Base-by-base conservation (phyloP, 2,113 vertebrate genomes). In the Ophiodon elongatus region DNA sequence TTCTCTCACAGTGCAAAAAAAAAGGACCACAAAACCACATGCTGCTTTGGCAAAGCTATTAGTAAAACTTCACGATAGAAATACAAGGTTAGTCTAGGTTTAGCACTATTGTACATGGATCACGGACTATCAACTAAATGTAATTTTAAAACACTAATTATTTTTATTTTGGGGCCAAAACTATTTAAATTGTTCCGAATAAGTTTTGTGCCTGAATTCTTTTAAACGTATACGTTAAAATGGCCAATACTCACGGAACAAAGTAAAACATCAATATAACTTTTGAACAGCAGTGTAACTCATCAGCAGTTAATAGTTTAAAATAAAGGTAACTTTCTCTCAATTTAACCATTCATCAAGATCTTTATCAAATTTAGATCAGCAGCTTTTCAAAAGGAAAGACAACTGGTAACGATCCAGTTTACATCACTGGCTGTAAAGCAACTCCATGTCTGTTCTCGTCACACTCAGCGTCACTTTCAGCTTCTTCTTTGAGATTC, bases 401-500 rank as follows among this genome's bases (percentile, higher is more conserved):
- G 9, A n/a, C n/a, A 31, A 45, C 17, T 0, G 7, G 19, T 64
- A 59, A 76, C 0, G 8, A 52, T 41, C 21, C 54, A 37, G 23
- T 45, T 23, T 54, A 25, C 33, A 68, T 8, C 50, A 90, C 25
- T 6, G 69, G 79, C 75, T 88, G 68, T 25, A 89, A 63, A 10
- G 67, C 15, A 19, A 84, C 27, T 47, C 56, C 73, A 1, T n/a
- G 3, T 25, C 0, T 23, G 56, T 73, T 59, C 1, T 78, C 50
- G 6, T 84, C 80, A 85, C 29, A 50, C 15, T 79, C 82, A 6
- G n/a, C 29, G 6, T 79, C 43, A 66, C 41, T 23, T 57, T 8
- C 64, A 21, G 27, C 37, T 56, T 80, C 79, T 2, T 73, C 50
- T 75, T 60, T 56, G 15, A 57, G 47, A 25, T 59, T 27, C 56